Base-by-base conservation (phyloP, 1,140 invertebrate genomes). In the Leptinotarsa defecta region DNA sequence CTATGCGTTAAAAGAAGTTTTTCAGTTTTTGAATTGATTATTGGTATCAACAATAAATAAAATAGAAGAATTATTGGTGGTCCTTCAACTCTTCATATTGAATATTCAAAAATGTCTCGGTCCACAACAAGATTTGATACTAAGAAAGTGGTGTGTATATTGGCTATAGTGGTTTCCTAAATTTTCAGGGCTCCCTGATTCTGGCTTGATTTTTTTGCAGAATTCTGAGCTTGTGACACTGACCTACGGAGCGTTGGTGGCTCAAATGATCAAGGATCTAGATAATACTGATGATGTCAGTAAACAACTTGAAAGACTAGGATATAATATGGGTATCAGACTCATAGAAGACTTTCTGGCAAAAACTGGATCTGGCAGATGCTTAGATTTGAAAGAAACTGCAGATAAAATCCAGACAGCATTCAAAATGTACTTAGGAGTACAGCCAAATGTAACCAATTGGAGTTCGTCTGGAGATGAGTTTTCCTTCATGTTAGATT, bases 301-400 rank as follows among this genome's bases (percentile, higher is more conserved):
- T 83, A 96, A 97, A 84, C 95, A 97, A 83, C 86, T 98, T 49
- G 96, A 98, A 81, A 87, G 95, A 83, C 95, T 98, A 86, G 97
- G 97, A 24, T 99, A 99, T 83, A 99, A 99, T 84, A 99, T 99
- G 91, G 98, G 98, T 48, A 92, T 99, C 65, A 88, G 98, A 57
- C 87, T 99, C 13, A 98, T 99, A 79, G 98, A 99, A 88, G 98
- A 99, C 85, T 99, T 98, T 83, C 87, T 99, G 19, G 96, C 98
- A 1, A 90, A 97, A 81, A 98, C 97, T 5, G 93, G 94, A 77
- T 93, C 93, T 19, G 93, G 93, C 1, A 88, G 96, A 67, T 99
- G 98, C 87, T 90, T 96, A 83, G 98, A 99, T 86, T 94, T 99
- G 86, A 92, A 95, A 83, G 97, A 99, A 84, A 98, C 97, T 34